These are phyloP conservation scores for Tholera decimalis DNA, from an alignment of 2,888 invertebrate species.

Conservation along the genomic window DNA sequence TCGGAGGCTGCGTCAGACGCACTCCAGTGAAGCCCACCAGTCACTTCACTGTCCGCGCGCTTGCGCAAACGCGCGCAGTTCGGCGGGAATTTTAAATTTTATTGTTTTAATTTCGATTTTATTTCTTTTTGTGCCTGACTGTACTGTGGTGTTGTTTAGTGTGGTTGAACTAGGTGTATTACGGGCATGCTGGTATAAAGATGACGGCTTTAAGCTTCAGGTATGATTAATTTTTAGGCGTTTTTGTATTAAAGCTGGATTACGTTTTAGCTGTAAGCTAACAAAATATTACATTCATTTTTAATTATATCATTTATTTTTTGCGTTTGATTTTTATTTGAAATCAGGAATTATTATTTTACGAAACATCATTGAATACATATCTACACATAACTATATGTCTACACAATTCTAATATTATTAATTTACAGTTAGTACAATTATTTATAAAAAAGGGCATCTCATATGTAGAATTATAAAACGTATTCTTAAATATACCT, in stretches of 20 bases:
- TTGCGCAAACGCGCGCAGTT: constrained; percentile 75
- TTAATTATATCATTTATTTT: not conserved
- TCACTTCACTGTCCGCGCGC: constrained; percentile 77
- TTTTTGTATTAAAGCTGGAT: constrained; percentile 6
- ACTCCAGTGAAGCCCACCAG: constrained; percentile 68
- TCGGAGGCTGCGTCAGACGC: constrained; percentile 78
- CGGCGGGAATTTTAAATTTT: constrained; percentile 82
- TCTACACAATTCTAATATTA: too few species aligned
- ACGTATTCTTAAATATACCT: too few species aligned
- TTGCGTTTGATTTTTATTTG: not conserved
- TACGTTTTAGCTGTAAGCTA: not conserved
- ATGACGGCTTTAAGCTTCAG: constrained; percentile 85
- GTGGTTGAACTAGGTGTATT: constrained; percentile 70
- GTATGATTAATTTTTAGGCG: constrained; percentile 68
- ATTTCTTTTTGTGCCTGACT: constrained; percentile 71
- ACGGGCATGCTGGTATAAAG: constrained; percentile 83
- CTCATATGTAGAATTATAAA: too few species aligned
- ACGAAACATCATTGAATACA: too few species aligned
- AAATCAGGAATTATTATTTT: not conserved
- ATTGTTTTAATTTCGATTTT: constrained; percentile 45
- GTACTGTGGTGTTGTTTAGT: constrained; percentile 77
- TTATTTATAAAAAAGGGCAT: too few species aligned
- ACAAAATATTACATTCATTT: not conserved
- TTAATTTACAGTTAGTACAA: too few species aligned
- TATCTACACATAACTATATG: too few species aligned